Percentiles rank a stretch among this genome's conserved stretches.
These are phyloP conservation scores for Tenthredo livida DNA, from an alignment of 2,888 invertebrate genomes.

Conservation along the genomic window DNA sequence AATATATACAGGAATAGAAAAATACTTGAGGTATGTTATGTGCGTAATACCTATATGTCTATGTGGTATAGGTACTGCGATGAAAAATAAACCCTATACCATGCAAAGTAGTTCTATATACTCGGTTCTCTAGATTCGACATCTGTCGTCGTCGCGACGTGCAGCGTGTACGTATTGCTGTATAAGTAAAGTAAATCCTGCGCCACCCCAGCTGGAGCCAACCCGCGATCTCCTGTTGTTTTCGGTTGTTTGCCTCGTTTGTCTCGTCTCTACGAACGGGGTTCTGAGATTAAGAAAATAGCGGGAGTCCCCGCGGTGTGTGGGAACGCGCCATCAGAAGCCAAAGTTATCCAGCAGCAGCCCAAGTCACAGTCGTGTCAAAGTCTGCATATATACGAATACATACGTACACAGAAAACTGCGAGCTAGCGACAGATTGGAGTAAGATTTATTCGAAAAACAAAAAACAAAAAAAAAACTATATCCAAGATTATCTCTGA, in stretches of 20 bases:
- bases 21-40: too few species aligned
- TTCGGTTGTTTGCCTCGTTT: slow-evolving; percentile 60
- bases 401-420: neutral
- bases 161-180: slow-evolving; percentile 24
- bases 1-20: neutral
- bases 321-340: slow-evolving; percentile 58
- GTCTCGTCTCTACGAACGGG: slow-evolving; percentile 57
- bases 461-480: neutral
- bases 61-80: neutral
- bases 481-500: neutral
- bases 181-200: slow-evolving; percentile 47
- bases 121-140: slow-evolving; percentile 22
- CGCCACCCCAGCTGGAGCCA: slow-evolving; percentile 50
- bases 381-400: neutral
- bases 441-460: neutral
- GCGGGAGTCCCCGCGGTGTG: slow-evolving; percentile 69
- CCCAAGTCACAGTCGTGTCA: slow-evolving; percentile 27
- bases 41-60: neutral
- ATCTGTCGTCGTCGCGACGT: slow-evolving; percentile 41
- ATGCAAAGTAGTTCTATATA: neutral
- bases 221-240: slow-evolving; percentile 64
- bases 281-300: slow-evolving; percentile 74
- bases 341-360: slow-evolving; percentile 1
- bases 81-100: neutral
- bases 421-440: neutral